Conservation (phyloP, 2,797 vertebrate species). For the Momotus momota region DNA sequence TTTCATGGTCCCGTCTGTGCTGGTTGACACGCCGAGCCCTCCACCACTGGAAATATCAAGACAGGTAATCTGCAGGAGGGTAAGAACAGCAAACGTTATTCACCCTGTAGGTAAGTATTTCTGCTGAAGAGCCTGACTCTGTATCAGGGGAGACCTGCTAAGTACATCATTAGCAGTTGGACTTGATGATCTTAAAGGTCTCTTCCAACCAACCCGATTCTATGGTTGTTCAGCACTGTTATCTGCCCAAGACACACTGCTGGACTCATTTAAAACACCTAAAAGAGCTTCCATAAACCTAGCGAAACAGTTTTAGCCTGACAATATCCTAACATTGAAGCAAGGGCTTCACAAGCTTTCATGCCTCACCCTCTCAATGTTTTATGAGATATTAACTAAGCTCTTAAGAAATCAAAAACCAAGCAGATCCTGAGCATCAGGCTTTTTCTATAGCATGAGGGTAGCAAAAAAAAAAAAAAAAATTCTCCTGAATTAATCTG, state of each 20-base stretch:
- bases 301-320: not conserved
- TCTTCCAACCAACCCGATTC: not conserved
- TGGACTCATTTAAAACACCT: not conserved
- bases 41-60: slow-evolving; percentile 82
- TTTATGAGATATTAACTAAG: not conserved
- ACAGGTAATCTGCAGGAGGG: slow-evolving; percentile 76
- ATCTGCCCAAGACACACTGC: not conserved
- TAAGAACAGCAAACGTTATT: not conserved
- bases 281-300: not conserved
- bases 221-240: not conserved
- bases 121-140: not conserved
- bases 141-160: not conserved
- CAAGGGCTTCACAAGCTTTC: not conserved
- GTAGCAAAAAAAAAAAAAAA: no score
- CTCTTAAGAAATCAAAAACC: not conserved
- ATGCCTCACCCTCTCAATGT: not conserved
- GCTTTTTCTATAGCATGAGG: not conserved
- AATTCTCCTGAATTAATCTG: not conserved
- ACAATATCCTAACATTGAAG: not conserved
- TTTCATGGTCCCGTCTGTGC: slow-evolving; percentile 82
- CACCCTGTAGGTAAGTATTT: fast-evolving
- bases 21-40: slow-evolving; percentile 80
- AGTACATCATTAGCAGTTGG: not conserved
- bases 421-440: not conserved
- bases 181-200: not conserved